Evolutionary conservation across 1,140 invertebrate genomes (phyloP), one percentile per base, ranked within the genome.

Genomic region (Whitmania pigra): DNA sequence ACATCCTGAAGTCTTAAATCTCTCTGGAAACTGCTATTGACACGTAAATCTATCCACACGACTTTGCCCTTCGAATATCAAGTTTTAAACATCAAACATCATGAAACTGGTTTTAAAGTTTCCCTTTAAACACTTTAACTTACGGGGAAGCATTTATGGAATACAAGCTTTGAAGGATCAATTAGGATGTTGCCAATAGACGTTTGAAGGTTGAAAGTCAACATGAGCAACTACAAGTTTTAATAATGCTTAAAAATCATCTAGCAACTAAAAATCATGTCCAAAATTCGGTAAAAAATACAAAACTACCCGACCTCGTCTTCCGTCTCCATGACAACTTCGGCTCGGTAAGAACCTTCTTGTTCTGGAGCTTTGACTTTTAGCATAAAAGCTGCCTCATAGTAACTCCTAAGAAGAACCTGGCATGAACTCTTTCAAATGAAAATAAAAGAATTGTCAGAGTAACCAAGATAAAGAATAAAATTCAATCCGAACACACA

Each of bases 71-170:
- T 78, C 13, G 13, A 43, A 43, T 6, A 43, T 5, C 13, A 49
- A 49, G 31, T 36, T 36, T 36, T 49, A 49, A 49, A 49, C 2
- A 49, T 4, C 15, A 49, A 49, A 49, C 5, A 17, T 49, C 13
- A 49, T 17, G 13, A 49, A 49, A 49, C 3, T 49, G 31, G 15
- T 49, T 49, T 49, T 17, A 49, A 49, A 49, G 9, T 49, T 15
- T 49, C 43, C 15, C 0, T 1, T 15, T 49, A 49, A 29, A n/a
- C 27, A 31, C 29, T 40, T 9, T 27, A 71, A 86, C 86, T 86
- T 84, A 90, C 89, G 53, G 91, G 91, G 86, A 91, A 92, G 75
- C 89, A 89, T 80, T 90, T 87, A 73, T 88, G 86, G 80, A 92
- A 90, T 63, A 87, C 82, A 20, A 92, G 75, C 66, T 78, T 79